Evolutionary conservation across 2,888 invertebrate species (phyloP), one percentile per base, ranked within the genome.

Genomic region (Aspidapion aeneum): DNA sequence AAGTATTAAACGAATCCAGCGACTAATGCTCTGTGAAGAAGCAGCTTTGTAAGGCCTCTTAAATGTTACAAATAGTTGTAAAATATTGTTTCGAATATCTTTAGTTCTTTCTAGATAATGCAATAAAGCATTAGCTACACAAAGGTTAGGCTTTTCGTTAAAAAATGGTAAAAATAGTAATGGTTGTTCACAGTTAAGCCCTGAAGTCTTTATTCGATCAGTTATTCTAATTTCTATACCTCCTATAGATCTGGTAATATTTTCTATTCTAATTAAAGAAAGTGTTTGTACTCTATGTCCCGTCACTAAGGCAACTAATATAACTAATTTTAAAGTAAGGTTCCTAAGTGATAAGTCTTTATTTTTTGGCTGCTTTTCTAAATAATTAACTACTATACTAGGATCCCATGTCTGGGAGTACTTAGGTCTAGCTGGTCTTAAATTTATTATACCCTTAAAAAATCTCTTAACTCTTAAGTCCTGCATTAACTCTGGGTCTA

Each of bases 251-350:
- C 1, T 22, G 17, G 18, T 16, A 19, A 64, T 61, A 21, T 60
- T 60, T 17, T 18, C 20, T 20, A 64, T 61, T 19, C 64, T 50
- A 49, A 66, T 63, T n/a, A 20, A 22, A 3, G 63, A 18, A 17
- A 65, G 51, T n/a, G 65, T 66, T 52, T 66, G 64, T 12, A 66
- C 63, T 21, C 65, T 57, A 35, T 66, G 66, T 22, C 60, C 65
- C 1, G 66, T 66, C 17, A 49, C 55, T 3, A 66, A 20, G 1
- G 64, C 62, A 12, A 66, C 5, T 1, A 64, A 55, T n/a, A 60
- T 58, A n/a, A 60, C 66, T 19, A 61, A 50, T 58, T 66, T 66
- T 9, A 21, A 21, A 5, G 64, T 57, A 18, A 66, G 35, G 16
- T 58, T 9, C 21, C 61, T 55, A 18, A 64, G 21, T 22, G 55